Base-by-base conservation (phyloP, 2,797 vertebrate genomes). In the Pogonophryne albipinna region DNA sequence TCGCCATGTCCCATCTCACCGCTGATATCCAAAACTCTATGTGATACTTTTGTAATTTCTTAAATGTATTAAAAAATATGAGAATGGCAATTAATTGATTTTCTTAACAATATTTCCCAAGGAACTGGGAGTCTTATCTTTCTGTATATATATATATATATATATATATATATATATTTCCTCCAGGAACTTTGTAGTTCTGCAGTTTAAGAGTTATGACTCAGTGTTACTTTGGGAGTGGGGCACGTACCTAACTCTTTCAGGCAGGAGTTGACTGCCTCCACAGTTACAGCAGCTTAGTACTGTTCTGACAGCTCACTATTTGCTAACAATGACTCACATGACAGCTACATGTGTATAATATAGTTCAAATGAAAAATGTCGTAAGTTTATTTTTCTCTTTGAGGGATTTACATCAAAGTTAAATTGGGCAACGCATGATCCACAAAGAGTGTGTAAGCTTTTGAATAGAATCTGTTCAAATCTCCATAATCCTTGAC, bases 401-500 rank as follows among this genome's bases (percentile, higher is more conserved):
- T 86, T 66, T 66, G 61, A 81, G 62, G 85, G 80, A 87, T 88
- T 91, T 84, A 83, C 79, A 79, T 88, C 80, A 90, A 83, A 90
- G 85, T 84, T 45, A 83, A 83, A 89, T 82, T 87, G 84, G 76
- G 74, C 66, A 76, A 69, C 46, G 44, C 65, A 74, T 84, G 79
- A 86, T 85, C 86, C 85, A 82, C 70, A 86, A 76, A 87, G 85
- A 85, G 76, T 53, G 23, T 81, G 75, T 84, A 85, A 87, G 84
- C 83, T 87, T 88, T 82, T 83, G 85, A 87, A 88, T 60, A 57
- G 73, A 67, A 85, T 86, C 79, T 84, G 72, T 80, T 88, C 23
- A 79, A 85, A 89, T 91, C 87, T 88, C 79, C 67, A 52, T 90
- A 91, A 93, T 91, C 91, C 90, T 85, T 85, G 82, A 91, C 85